A percentile compares a stretch with the other conserved stretches of the same genome.
Conservation (phyloP, 2,797 vertebrate species). For the Spinus olivaceus region DNA sequence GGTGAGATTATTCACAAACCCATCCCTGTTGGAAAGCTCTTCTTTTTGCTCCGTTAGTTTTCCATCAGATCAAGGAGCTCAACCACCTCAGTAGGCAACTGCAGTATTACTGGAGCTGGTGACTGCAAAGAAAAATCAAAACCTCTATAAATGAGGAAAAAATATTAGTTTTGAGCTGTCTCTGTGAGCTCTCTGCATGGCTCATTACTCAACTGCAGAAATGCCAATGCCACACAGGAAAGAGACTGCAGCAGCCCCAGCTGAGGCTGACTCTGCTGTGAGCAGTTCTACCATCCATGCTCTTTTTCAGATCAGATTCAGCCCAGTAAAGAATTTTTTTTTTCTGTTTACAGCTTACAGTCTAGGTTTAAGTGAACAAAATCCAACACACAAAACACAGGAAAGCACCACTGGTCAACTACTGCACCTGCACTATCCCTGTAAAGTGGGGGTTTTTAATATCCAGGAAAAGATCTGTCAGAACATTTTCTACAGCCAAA, state of each 20-base stretch:
- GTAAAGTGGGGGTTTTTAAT: background rate
- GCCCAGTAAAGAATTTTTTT: background rate
- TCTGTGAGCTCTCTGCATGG: background rate
- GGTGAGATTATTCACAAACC: background rate
- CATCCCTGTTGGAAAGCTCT: background rate
- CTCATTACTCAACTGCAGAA: background rate
- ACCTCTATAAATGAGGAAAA: background rate
- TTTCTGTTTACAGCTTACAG: background rate
- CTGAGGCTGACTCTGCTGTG: background rate
- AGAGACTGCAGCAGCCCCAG: background rate
- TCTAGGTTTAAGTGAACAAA: background rate
- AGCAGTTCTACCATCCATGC: background rate
- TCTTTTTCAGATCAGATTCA: background rate
- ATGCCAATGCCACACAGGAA: background rate
- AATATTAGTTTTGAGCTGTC: background rate
- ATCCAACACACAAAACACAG: background rate
- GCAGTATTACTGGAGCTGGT: background rate
- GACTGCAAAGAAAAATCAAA: background rate
- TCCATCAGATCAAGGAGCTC: background rate
- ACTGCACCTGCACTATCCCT: background rate
- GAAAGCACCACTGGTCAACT: background rate
- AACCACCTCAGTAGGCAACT: background rate
- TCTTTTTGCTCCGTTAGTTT: background rate
- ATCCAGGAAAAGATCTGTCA: background rate
- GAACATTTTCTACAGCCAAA: background rate